Conservation (phyloP, 2,888 invertebrate genomes). For the Lycophotia porphyrea region DNA sequence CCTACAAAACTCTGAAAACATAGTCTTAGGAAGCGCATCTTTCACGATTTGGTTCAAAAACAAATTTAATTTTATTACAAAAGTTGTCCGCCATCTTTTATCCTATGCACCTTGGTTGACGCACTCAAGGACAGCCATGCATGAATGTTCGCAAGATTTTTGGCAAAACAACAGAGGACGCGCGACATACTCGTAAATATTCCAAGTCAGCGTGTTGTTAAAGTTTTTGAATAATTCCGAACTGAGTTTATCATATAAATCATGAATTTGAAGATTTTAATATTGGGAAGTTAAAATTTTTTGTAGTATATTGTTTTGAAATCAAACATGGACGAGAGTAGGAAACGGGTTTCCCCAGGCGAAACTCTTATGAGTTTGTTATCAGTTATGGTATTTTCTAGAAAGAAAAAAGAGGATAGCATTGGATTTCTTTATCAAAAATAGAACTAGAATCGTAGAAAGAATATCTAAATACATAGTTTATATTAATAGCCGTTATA, state of each 20-base stretch:
- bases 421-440: too few relatives aligned
- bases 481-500: too few relatives aligned
- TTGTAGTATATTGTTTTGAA: constrained; percentile 14
- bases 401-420: too few relatives aligned
- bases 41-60: constrained; percentile 43
- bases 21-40: constrained; percentile 30
- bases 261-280: constrained; percentile 44
- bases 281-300: constrained; percentile 38
- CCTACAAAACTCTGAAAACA: constrained; percentile 27
- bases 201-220: constrained; percentile 48
- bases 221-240: constrained; percentile 52
- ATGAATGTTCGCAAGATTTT: constrained; percentile 68
- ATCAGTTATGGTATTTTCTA: too few relatives aligned
- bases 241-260: constrained; percentile 55
- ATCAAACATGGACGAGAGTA: not conserved
- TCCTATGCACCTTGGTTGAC: constrained; percentile 55
- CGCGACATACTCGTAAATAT: constrained; percentile 68
- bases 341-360: not conserved
- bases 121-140: constrained; percentile 55
- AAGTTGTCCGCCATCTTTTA: constrained; percentile 57
- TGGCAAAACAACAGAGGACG: constrained; percentile 72
- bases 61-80: constrained; percentile 62
- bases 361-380: not conserved
- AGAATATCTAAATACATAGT: too few relatives aligned
- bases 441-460: too few relatives aligned